phyloP scores from a whole-genome alignment of 2,888 invertebrate genomes.

The Zonitis immaculata region DNA sequence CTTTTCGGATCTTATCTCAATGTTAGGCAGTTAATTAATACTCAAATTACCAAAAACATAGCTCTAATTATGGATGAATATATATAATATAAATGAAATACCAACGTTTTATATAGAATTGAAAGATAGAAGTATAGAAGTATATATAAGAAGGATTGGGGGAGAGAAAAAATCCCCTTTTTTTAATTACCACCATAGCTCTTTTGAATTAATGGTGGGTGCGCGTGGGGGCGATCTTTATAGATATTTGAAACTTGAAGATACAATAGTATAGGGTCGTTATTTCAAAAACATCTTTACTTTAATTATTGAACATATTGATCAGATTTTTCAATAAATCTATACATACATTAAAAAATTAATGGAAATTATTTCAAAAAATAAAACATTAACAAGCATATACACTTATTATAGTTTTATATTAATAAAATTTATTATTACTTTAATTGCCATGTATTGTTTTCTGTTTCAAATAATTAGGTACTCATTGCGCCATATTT shows the following conservation, averaged over 20 bases:
- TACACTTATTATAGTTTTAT: no score
- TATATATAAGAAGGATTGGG: background rate
- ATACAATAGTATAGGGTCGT: no score
- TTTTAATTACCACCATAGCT: background rate
- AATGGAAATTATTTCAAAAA: background rate
- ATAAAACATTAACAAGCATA: background rate
- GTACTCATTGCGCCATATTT: no score
- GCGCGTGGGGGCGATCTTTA: no score
- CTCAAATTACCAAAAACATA: constrained; percentile 41
- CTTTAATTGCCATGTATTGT: no score
- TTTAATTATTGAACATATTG: background rate
- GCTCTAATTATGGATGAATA: constrained; percentile 41
- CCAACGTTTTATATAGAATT: no score
- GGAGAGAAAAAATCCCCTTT: background rate
- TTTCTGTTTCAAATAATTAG: no score
- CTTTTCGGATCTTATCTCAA: constrained; percentile 36
- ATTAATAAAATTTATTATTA: no score
- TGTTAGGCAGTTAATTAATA: constrained; percentile 40
- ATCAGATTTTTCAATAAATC: background rate
- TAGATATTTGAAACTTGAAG: no score
- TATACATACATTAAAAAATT: background rate
- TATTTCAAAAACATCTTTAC: background rate
- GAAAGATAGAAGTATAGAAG: no score
- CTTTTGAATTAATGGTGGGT: background rate
- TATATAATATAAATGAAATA: no score